These are phyloP conservation scores for Anarsia innoxiella DNA, from an alignment of 2,888 invertebrate genomes.

Conservation along the genomic window DNA sequence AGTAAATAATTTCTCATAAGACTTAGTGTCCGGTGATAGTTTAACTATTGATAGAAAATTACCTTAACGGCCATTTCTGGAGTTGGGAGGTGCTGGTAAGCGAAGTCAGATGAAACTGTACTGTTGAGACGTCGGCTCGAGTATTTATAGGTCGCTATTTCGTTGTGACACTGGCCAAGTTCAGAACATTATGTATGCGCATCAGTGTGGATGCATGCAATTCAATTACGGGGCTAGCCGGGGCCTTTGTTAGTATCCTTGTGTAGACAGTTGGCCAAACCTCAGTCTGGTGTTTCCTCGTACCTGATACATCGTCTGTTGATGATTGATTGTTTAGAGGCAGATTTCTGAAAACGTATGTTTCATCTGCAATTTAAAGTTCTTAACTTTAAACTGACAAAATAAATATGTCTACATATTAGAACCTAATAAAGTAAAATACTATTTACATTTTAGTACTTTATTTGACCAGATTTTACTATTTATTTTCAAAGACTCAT, in stretches of 20 bases:
- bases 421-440: too few species aligned
- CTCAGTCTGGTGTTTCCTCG: background rate
- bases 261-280: background rate
- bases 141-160: slow-evolving; percentile 53
- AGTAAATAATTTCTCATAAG: too few species aligned
- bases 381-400: too few species aligned
- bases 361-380: too few species aligned
- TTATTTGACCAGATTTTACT: too few species aligned
- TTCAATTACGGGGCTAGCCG: slow-evolving; percentile 9
- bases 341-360: too few species aligned
- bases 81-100: slow-evolving; percentile 40
- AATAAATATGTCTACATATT: too few species aligned
- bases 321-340: too few species aligned
- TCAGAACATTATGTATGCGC: slow-evolving; percentile 16
- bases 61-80: slow-evolving; percentile 67
- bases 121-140: slow-evolving; percentile 38
- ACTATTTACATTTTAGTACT: too few species aligned
- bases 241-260: slow-evolving; percentile 12
- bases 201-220: slow-evolving; percentile 12
- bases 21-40: too few species aligned
- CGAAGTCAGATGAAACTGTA: slow-evolving; percentile 57
- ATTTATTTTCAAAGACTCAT: too few species aligned
- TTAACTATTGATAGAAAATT: slow-evolving; percentile 24
- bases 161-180: slow-evolving; percentile 49
- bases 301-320: too few species aligned